phyloP scores from a whole-genome alignment of 2,797 vertebrate genomes.

The Pipistrellus nathusii region DNA sequence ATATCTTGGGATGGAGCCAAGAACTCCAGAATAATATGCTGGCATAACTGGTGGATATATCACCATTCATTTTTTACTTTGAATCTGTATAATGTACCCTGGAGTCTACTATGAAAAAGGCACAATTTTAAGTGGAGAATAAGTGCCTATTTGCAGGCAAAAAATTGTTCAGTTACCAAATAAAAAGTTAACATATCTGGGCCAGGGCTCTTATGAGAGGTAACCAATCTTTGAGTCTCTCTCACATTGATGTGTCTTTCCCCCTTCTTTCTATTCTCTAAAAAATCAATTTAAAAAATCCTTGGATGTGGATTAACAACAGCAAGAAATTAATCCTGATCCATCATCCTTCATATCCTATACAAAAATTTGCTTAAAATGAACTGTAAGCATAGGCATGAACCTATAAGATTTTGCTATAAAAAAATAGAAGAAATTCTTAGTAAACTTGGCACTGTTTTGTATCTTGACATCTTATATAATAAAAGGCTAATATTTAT shows the following conservation, averaged over 20 bases:
- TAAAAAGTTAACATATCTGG: background rate
- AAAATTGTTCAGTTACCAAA: background rate
- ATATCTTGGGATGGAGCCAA: background rate
- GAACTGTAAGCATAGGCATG: background rate
- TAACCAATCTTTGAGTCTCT: no score
- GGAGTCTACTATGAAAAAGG: background rate
- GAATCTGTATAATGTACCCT: background rate
- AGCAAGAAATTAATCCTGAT: background rate
- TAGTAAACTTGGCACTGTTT: background rate
- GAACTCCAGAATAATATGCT: background rate
- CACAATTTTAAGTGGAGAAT: background rate
- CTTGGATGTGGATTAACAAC: background rate
- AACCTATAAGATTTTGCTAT: background rate
- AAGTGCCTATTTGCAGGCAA: background rate
- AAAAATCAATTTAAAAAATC: no score
- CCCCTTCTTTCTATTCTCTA: no score
- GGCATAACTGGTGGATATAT: background rate
- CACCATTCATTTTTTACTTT: constrained; percentile 24
- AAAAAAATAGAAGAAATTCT: background rate
- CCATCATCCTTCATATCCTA: background rate
- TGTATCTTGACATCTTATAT: background rate
- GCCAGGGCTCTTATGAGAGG: no score
- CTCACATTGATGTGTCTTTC: no score
- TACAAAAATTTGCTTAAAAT: background rate
- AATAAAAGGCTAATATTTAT: background rate